phyloP scores from a whole-genome alignment of 2,888 invertebrate genomes.

The Epirrita christyi region DNA sequence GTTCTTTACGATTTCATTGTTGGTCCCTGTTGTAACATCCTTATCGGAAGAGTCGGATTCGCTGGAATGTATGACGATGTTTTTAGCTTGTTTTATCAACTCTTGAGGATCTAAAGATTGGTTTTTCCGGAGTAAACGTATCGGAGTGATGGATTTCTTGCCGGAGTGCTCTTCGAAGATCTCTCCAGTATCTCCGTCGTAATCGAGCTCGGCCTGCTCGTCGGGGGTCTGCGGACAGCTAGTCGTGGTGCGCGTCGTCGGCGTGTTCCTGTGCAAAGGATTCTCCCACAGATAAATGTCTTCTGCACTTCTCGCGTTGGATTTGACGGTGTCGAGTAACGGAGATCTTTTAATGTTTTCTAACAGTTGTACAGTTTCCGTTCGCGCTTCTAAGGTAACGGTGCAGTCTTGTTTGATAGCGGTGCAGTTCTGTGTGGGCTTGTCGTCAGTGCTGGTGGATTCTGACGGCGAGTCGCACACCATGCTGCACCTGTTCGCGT shows the following conservation, averaged over 20 bases:
- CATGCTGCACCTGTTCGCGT: conserved; percentile 68
- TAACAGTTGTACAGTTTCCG: conserved; percentile 51
- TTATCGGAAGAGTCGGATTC: conserved; percentile 76
- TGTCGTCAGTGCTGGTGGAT: conserved; percentile 74
- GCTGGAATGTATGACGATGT: conserved; percentile 64
- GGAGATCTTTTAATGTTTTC: conserved; percentile 67
- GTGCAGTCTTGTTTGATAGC: conserved; percentile 55
- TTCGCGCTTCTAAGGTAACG: conserved; percentile 51
- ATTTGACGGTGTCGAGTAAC: conserved; percentile 66
- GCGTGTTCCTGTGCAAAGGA: conserved; percentile 86
- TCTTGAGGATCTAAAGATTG: conserved; percentile 69
- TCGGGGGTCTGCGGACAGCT: conserved; percentile 87
- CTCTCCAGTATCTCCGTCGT: conserved; percentile 85
- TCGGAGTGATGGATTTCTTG: conserved; percentile 88
- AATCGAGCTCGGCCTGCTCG: conserved; percentile 89
- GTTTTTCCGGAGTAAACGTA: conserved; percentile 83
- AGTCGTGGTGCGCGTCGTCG: conserved; percentile 71
- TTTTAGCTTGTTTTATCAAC: conserved; percentile 49
- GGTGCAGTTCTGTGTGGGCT: conserved; percentile 55
- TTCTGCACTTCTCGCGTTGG: conserved; percentile 82
- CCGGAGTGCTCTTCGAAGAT: conserved; percentile 87
- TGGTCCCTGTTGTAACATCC: conserved; percentile 41
- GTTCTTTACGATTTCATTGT: conserved; percentile 43
- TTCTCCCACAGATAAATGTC: conserved; percentile 93
- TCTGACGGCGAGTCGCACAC: conserved; percentile 75